These are phyloP conservation scores for Aplidium turbinatum DNA, from an alignment of 23 tunicate genomes.

Conservation along the genomic window DNA sequence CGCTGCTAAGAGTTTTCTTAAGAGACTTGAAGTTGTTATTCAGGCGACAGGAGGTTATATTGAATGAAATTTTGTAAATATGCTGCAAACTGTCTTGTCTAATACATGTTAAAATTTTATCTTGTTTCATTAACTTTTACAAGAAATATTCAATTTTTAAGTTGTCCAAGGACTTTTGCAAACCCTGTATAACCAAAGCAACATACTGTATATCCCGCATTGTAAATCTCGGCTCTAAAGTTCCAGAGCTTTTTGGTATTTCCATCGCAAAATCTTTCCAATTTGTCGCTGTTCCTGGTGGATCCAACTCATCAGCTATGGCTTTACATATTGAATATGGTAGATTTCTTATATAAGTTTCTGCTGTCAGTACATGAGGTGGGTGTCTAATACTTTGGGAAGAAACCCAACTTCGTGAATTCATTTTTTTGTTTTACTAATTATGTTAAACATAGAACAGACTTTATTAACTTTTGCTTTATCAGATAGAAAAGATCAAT, in stretches of 20 bases:
- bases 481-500: too few relatives aligned
- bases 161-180: too few relatives aligned
- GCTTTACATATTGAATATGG: constrained; percentile 66
- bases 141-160: too few relatives aligned
- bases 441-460: too few relatives aligned
- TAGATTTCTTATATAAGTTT: constrained; percentile 71
- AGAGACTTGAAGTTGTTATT: background rate
- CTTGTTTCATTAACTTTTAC: too few relatives aligned
- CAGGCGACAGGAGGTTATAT: background rate
- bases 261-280: constrained; percentile 85
- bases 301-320: constrained; percentile 74
- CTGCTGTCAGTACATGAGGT: constrained; percentile 26
- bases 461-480: too few relatives aligned
- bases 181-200: background rate
- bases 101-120: too few relatives aligned
- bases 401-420: background rate
- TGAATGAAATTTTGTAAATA: too few relatives aligned
- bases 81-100: too few relatives aligned
- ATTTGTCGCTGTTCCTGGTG: constrained; percentile 82
- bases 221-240: constrained; percentile 65
- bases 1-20: too few relatives aligned
- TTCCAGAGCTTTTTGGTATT: constrained; percentile 51
- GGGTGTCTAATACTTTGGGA: background rate
- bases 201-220: constrained; percentile 65
- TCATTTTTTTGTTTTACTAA: too few relatives aligned